These are phyloP conservation scores for Anser cygnoides DNA, from an alignment of 2,113 vertebrate species.

Conservation along the genomic window DNA sequence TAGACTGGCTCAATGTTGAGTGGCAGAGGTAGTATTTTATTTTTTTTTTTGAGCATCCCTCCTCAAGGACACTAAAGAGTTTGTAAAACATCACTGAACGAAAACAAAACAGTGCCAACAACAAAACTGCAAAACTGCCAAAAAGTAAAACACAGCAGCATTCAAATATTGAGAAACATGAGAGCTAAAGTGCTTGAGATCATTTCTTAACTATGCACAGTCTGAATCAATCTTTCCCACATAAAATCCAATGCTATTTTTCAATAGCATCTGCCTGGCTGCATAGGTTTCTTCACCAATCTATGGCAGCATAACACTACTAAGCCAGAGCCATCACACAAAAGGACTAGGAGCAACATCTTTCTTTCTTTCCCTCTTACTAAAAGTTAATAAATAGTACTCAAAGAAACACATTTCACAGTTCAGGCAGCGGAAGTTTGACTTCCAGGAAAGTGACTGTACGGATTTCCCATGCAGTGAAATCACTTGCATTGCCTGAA, in stretches of 20 bases:
- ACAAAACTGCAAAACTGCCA: conserved; percentile 34
- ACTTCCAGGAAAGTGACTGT: conserved; percentile 12
- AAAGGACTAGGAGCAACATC: background rate
- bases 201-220: conserved; percentile 13
- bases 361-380: background rate
- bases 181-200: conserved; percentile 72
- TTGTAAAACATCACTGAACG: conserved; percentile 60
- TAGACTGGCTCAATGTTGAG: background rate
- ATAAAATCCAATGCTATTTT: conserved; percentile 9
- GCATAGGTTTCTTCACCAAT: background rate
- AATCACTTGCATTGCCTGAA: background rate
- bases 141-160: conserved; percentile 61
- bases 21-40: conserved; percentile 76
- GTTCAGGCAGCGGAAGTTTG: conserved; percentile 24
- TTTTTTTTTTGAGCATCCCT: conserved; percentile 60
- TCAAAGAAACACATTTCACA: conserved; percentile 13
- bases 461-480: background rate
- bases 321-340: background rate
- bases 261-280: conserved; percentile 45
- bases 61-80: conserved; percentile 60
- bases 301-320: background rate
- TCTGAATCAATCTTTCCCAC: background rate
- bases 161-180: conserved; percentile 46
- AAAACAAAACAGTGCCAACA: conserved; percentile 33
- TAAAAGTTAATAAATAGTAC: conserved; percentile 26